These are phyloP conservation scores for Onychostruthus taczanowskii DNA, from an alignment of 2,113 vertebrate species.

Conservation along the genomic window DNA sequence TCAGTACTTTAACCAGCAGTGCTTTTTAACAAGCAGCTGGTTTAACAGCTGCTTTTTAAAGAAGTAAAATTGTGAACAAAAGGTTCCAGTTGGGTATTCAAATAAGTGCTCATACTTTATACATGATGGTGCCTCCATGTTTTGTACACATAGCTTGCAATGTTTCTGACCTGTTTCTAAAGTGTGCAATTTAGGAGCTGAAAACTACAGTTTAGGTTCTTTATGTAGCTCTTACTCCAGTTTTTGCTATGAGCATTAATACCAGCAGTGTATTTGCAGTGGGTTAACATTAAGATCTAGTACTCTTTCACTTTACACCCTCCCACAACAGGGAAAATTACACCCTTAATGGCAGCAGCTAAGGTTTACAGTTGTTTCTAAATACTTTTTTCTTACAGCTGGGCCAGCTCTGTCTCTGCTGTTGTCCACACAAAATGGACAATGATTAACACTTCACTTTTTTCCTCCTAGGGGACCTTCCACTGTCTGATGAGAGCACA, in stretches of 20 bases:
- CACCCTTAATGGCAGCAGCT: neutral
- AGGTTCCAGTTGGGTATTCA: neutral
- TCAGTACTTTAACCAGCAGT: neutral
- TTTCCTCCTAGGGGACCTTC: slow-evolving; percentile 46
- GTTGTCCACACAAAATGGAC: slow-evolving; percentile 9
- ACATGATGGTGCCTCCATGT: neutral
- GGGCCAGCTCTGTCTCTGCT: neutral
- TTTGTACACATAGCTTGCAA: neutral
- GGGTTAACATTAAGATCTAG: neutral
- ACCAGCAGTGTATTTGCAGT: neutral
- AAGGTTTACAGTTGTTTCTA: neutral
- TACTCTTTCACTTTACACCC: neutral
- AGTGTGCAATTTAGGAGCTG: neutral
- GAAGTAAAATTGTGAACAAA: neutral
- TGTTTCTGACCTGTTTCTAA: neutral
- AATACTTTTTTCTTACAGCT: neutral
- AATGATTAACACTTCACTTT: neutral
- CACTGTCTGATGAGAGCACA: neutral
- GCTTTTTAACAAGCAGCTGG: neutral
- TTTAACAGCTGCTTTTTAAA: neutral
- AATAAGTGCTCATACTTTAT: neutral
- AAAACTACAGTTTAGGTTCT: neutral
- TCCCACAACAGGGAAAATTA: fast-evolving
- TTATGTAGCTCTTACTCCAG: neutral
- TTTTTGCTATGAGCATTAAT: neutral